Evolutionary conservation across 1,140 invertebrate species (phyloP).

Genomic region (Galleria mellonella): DNA sequence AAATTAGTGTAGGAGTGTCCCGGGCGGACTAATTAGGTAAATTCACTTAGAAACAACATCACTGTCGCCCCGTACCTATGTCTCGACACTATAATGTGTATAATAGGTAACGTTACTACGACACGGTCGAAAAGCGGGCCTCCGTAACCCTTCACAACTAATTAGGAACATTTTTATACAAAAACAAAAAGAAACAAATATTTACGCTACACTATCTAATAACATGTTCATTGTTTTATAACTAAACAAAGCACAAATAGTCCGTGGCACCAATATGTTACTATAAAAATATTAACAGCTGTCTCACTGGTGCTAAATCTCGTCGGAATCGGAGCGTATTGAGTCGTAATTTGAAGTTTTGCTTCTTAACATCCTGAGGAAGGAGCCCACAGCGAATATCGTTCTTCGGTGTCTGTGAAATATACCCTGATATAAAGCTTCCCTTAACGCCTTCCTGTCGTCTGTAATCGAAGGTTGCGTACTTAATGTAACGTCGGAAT

Average conservation of each 20-base stretch:
- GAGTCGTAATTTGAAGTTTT: slow-evolving; percentile 88
- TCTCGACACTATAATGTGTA: not conserved
- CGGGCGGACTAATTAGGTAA: no score
- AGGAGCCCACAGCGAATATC: slow-evolving; percentile 86
- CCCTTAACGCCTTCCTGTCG: slow-evolving; percentile 82
- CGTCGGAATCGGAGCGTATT: slow-evolving; percentile 76
- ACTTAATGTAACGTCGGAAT: slow-evolving; percentile 70
- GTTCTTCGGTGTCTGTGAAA: slow-evolving; percentile 86
- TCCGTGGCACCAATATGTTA: slow-evolving; percentile 54
- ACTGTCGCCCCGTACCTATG: no score
- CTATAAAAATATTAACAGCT: slow-evolving; percentile 33
- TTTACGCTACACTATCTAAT: slow-evolving; percentile 35
- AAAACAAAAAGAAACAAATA: slow-evolving; percentile 38
- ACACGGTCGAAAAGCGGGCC: slow-evolving; percentile 20
- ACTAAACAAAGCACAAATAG: slow-evolving; percentile 55
- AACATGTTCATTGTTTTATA: slow-evolving; percentile 35
- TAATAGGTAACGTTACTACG: slow-evolving; percentile 5
- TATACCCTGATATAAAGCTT: slow-evolving; percentile 87
- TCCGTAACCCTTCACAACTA: slow-evolving; percentile 41
- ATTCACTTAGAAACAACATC: no score
- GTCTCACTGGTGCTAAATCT: slow-evolving; percentile 62
- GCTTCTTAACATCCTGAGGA: slow-evolving; percentile 85
- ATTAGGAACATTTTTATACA: slow-evolving; percentile 68
- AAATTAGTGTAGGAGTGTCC: no score
- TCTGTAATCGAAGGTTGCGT: slow-evolving; percentile 77